Conservation (phyloP, 2,113 vertebrate species). For the Trogon surrucura region DNA sequence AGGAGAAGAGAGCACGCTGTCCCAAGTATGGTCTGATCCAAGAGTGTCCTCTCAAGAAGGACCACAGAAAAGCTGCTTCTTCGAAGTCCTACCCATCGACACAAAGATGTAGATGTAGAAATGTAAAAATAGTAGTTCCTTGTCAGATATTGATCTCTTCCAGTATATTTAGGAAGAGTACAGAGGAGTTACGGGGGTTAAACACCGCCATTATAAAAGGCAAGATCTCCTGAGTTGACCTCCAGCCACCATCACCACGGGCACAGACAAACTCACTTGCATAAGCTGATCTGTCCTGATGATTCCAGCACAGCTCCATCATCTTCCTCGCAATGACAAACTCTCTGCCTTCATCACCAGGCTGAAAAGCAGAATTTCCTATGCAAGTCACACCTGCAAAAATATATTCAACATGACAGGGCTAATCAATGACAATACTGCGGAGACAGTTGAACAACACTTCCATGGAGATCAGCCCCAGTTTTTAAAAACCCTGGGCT, state of each 20-base stretch:
- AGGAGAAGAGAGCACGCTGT: not conserved
- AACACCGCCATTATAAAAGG: rapidly evolving
- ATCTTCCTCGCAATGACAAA: slow-evolving; percentile 16
- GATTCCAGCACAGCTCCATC: not conserved
- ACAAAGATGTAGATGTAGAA: not conserved
- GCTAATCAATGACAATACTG: slow-evolving; percentile 35
- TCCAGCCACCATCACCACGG: not conserved
- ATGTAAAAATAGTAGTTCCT: not conserved
- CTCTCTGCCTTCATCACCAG: not conserved
- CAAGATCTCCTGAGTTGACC: not conserved
- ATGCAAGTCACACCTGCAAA: slow-evolving; percentile 18
- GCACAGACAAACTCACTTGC: not conserved
- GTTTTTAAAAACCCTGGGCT: not conserved
- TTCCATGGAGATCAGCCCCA: not conserved
- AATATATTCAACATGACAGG: slow-evolving; percentile 30
- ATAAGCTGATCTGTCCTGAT: not conserved
- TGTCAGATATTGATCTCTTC: not conserved
- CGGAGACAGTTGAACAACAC: not conserved
- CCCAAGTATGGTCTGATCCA: rapidly evolving
- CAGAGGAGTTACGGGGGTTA: not conserved
- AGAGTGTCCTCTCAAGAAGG: not conserved
- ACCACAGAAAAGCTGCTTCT: not conserved
- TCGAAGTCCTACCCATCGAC: rapidly evolving
- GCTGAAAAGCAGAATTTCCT: slow-evolving; percentile 28
- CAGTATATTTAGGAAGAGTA: not conserved